phyloP scores from a whole-genome alignment of 2,888 invertebrate genomes.

The Platypus cylindrus region DNA sequence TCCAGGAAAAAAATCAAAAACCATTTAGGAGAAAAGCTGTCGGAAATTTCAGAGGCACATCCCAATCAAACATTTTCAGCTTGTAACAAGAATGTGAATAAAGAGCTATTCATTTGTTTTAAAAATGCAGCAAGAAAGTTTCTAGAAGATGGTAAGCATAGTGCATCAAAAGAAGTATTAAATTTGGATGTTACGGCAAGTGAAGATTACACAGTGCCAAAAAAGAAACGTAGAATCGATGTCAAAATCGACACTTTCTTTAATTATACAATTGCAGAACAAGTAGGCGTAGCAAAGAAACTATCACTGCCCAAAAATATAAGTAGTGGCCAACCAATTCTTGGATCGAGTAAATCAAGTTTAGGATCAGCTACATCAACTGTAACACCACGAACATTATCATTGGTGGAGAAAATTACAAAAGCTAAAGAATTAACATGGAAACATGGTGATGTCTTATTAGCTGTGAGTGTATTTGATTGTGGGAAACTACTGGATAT shows the following conservation, averaged over 20 bases:
- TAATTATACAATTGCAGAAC: neutral
- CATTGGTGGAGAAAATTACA: constrained; percentile 13
- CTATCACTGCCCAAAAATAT: no score
- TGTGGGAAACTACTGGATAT: constrained; percentile 15
- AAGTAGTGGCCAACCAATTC: no score
- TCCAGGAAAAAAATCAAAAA: constrained; percentile 1
- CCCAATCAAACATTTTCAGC: constrained; percentile 3
- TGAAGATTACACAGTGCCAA: constrained; percentile 21
- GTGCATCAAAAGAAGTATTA: neutral
- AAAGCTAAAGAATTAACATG: constrained; percentile 4
- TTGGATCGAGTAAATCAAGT: constrained; percentile 1
- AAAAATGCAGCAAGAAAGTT: constrained; percentile 22
- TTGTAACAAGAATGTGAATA: constrained; percentile 6
- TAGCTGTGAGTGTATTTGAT: constrained; percentile 13
- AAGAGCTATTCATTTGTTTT: constrained; percentile 16
- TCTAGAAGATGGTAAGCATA: constrained; percentile 14
- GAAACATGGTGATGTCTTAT: constrained; percentile 8
- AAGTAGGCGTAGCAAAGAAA: no score
- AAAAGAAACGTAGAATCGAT: constrained; percentile 20
- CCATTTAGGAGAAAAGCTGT: neutral
- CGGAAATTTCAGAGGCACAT: neutral
- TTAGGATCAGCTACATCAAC: constrained; percentile 5
- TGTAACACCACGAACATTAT: constrained; percentile 13
- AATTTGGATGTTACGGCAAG: constrained; percentile 9
- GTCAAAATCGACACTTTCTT: constrained; percentile 4